Evolutionary conservation across 2,797 vertebrate genomes (phyloP).

Genomic region (Hafferia zeledoni): DNA sequence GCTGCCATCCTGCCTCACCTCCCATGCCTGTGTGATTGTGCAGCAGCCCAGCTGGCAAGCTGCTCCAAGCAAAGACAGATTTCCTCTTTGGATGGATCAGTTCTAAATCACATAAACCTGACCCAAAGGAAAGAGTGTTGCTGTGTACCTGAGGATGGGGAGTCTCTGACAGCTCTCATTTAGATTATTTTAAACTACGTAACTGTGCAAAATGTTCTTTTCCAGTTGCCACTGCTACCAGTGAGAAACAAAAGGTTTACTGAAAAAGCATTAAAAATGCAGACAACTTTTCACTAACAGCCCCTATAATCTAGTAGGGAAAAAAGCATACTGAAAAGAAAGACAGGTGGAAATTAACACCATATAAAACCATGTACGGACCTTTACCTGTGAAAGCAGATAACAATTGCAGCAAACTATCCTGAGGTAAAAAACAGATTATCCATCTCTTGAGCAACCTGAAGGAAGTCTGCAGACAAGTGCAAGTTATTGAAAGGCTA

Average conservation of each 20-base stretch:
- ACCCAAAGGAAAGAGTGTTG: background rate
- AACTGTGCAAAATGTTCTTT: background rate
- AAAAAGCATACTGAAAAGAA: background rate
- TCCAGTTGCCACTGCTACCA: background rate
- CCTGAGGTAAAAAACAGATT: background rate
- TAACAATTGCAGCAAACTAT: background rate
- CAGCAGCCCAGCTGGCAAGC: background rate
- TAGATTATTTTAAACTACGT: background rate
- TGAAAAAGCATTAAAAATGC: background rate
- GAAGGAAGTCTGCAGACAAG: background rate
- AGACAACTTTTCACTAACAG: background rate
- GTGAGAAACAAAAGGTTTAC: background rate
- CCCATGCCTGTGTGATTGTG: background rate
- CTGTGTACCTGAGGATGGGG: background rate
- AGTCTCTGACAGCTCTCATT: background rate
- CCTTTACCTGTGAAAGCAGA: background rate
- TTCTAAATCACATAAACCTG: background rate
- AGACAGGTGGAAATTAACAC: background rate
- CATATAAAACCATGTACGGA: background rate
- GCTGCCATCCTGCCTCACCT: background rate
- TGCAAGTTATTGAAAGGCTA: background rate
- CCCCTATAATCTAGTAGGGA: background rate
- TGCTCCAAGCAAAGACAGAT: background rate
- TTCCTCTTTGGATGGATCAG: background rate
- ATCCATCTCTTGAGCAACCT: background rate